phyloP scores from a whole-genome alignment of 2,797 vertebrate genomes.

The Clarias platycephalus region DNA sequence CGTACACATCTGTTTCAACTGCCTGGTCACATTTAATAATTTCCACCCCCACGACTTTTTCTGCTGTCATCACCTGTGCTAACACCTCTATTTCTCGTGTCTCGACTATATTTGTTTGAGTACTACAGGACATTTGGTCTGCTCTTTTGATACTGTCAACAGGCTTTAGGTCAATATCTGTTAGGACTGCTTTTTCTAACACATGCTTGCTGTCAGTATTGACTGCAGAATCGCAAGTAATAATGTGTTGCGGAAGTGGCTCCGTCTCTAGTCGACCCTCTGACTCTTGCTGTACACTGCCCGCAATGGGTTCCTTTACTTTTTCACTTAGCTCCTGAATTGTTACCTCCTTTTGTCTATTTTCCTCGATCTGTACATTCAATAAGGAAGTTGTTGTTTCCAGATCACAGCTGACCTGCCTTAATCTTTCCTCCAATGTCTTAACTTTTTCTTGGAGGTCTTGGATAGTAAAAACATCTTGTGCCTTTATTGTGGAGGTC shows the following conservation, averaged over 20 bases:
- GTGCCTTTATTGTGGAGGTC: not conserved
- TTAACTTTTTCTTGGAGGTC: constrained; percentile 78
- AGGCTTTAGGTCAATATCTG: constrained; percentile 55
- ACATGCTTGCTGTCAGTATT: constrained; percentile 67
- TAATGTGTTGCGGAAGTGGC: constrained; percentile 18
- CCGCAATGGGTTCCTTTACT: constrained; percentile 32
- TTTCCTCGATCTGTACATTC: constrained; percentile 79
- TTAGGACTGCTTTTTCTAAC: constrained; percentile 69
- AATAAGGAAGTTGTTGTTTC: constrained; percentile 76
- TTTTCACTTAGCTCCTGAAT: constrained; percentile 81
- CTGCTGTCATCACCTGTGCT: constrained; percentile 44
- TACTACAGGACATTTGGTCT: constrained; percentile 42
- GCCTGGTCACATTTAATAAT: constrained; percentile 52
- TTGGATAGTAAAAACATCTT: constrained; percentile 50
- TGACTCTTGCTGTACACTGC: not conserved
- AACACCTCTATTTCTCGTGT: constrained; percentile 45
- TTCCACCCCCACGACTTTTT: constrained; percentile 48
- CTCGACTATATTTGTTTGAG: constrained; percentile 46
- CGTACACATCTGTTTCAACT: constrained; percentile 51
- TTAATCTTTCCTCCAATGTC: constrained; percentile 79
- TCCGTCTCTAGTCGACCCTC: not conserved
- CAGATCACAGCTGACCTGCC: constrained; percentile 78
- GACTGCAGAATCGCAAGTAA: constrained; percentile 62
- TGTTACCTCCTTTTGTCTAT: constrained; percentile 80
- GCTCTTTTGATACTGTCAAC: not conserved